Evolutionary conservation across 2,888 invertebrate species (phyloP).

Genomic region (Diarsia rubi): DNA sequence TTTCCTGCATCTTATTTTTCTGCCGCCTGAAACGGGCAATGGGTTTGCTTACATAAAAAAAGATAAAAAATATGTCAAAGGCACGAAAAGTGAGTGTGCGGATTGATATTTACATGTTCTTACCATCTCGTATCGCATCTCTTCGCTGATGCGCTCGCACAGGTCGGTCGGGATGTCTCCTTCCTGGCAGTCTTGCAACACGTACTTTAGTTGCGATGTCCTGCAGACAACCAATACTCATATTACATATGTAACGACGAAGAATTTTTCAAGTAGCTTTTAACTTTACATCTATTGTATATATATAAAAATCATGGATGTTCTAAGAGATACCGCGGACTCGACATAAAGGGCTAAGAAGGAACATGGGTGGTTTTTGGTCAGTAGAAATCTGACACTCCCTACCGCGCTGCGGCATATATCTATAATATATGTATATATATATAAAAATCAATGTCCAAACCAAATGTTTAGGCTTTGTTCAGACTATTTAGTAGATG

Average conservation of each 20-base stretch:
- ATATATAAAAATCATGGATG: no score
- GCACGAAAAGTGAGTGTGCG: constrained; percentile 57
- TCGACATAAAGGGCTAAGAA: no score
- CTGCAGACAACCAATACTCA: constrained; percentile 81
- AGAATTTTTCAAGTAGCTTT: no score
- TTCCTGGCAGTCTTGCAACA: constrained; percentile 97
- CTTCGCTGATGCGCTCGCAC: constrained; percentile 96
- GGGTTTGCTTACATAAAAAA: constrained; percentile 76
- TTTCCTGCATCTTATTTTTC: constrained; percentile 89
- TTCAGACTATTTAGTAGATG: no score
- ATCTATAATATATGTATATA: no score
- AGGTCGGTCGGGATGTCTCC: constrained; percentile 97
- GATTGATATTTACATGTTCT: constrained; percentile 90
- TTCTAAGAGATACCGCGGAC: no score
- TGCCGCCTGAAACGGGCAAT: constrained; percentile 87
- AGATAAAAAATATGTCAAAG: constrained; percentile 70
- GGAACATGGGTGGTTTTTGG: no score
- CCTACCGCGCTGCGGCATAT: no score
- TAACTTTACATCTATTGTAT: no score
- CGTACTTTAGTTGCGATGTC: constrained; percentile 95
- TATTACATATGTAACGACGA: neutral
- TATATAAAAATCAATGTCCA: no score
- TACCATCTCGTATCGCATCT: constrained; percentile 97
- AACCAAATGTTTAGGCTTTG: no score
- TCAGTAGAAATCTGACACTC: no score